Evolutionary conservation across 2,888 invertebrate genomes (phyloP).

Genomic region (Tenthredo distinguenda): DNA sequence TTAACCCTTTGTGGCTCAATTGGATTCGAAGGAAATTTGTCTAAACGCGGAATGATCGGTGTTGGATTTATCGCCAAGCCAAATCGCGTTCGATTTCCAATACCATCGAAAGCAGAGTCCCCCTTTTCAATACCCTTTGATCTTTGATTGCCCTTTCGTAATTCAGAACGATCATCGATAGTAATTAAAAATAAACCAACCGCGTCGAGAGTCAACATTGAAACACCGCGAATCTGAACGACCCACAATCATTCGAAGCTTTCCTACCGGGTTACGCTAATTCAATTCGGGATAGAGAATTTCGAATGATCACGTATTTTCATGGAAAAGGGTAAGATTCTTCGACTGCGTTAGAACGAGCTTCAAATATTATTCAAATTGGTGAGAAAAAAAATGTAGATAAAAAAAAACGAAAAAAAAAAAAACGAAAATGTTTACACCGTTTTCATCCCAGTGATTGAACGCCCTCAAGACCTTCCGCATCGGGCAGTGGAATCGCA

Average conservation of each 20-base stretch:
- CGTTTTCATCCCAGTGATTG: neutral
- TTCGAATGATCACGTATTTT: neutral
- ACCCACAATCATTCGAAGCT: neutral
- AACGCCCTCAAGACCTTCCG: slow-evolving; percentile 13
- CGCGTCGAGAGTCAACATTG: neutral
- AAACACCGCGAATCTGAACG: neutral
- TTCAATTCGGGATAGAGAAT: neutral
- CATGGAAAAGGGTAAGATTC: neutral
- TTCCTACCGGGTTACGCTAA: neutral
- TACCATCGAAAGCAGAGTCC: neutral
- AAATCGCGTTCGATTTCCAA: neutral
- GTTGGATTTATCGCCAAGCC: neutral
- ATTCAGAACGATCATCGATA: neutral
- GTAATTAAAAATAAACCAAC: slow-evolving; percentile 14
- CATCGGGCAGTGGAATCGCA: slow-evolving; percentile 25
- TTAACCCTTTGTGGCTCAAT: neutral
- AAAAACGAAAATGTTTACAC: neutral
- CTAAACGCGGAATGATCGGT: neutral
- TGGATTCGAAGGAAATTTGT: neutral
- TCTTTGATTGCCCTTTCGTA: neutral
- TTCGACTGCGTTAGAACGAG: neutral
- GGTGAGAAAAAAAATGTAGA: neutral
- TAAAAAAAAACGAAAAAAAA: neutral
- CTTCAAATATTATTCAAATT: neutral
- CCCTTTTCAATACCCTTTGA: neutral